Conservation (phyloP, 2,888 invertebrate species). For the Eilema caniola region DNA sequence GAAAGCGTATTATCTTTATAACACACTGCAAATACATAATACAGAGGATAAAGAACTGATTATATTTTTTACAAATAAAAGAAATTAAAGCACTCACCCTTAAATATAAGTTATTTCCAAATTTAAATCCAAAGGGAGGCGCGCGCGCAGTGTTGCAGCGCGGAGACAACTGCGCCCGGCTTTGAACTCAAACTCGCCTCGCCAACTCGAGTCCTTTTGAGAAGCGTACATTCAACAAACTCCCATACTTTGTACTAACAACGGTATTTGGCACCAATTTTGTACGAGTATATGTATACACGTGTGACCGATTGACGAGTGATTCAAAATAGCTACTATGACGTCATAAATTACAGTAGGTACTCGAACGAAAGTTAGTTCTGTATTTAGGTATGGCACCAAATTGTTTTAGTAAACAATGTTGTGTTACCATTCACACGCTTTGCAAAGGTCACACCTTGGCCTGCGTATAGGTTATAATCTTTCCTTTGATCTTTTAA, state of each 20-base stretch:
- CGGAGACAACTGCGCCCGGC: slow-evolving; percentile 45
- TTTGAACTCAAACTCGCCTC: slow-evolving; percentile 20
- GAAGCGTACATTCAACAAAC: slow-evolving; percentile 29
- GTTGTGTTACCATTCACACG: neutral
- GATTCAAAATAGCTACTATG: slow-evolving; percentile 6
- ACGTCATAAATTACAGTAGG: neutral
- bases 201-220: slow-evolving; percentile 39
- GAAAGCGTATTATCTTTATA: neutral
- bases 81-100: slow-evolving; percentile 43
- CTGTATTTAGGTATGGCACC: slow-evolving; percentile 1
- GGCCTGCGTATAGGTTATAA: neutral
- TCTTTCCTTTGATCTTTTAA: neutral
- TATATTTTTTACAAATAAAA: neutral
- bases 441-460: neutral
- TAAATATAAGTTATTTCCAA: neutral
- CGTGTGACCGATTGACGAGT: slow-evolving; percentile 33
- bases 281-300: slow-evolving; percentile 21
- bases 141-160: slow-evolving; percentile 42
- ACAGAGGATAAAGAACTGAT: neutral
- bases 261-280: slow-evolving; percentile 32
- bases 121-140: slow-evolving; percentile 28
- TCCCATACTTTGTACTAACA: neutral
- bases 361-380: slow-evolving; percentile 5
- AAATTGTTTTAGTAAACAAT: neutral
- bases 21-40: no score